A percentile compares a stretch with the other conserved stretches of the same genome.
Conservation (phyloP, 2,888 invertebrate genomes). For the Hetaerina titia region DNA sequence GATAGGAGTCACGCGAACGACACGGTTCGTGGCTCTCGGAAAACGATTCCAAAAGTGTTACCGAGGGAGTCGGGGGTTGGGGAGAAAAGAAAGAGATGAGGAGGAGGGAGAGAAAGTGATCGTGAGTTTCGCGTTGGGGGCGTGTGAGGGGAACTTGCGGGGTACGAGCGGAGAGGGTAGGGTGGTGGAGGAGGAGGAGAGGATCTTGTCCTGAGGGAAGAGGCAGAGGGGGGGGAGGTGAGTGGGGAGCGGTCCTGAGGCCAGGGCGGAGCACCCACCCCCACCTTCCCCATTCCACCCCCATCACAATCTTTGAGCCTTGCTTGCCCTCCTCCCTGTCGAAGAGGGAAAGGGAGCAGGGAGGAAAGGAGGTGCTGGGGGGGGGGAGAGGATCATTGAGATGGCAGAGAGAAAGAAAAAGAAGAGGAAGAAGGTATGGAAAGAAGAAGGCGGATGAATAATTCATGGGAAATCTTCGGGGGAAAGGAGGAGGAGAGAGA, state of each 20-base stretch:
- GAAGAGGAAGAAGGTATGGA: not conserved
- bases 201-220: no score
- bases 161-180: not conserved
- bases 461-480: constrained; percentile 51
- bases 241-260: not conserved
- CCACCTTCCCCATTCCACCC: not conserved
- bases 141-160: not conserved
- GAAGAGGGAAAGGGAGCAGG: not conserved
- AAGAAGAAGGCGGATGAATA: constrained; percentile 31
- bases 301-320: not conserved
- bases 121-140: constrained; percentile 36
- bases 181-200: not conserved
- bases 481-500: not conserved
- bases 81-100: not conserved
- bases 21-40: constrained; percentile 56
- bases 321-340: not conserved
- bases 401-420: not conserved
- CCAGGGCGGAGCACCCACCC: not conserved
- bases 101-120: constrained; percentile 39
- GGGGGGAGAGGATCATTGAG: not conserved
- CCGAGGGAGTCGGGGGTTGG: not conserved
- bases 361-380: not conserved
- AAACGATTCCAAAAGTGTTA: constrained; percentile 61
- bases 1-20: constrained; percentile 64
- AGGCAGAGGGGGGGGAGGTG: no score